Evolutionary conservation across 2,888 invertebrate species (phyloP), one percentile per base, ranked within the genome.

Genomic region (Apomyelois bistriatella): DNA sequence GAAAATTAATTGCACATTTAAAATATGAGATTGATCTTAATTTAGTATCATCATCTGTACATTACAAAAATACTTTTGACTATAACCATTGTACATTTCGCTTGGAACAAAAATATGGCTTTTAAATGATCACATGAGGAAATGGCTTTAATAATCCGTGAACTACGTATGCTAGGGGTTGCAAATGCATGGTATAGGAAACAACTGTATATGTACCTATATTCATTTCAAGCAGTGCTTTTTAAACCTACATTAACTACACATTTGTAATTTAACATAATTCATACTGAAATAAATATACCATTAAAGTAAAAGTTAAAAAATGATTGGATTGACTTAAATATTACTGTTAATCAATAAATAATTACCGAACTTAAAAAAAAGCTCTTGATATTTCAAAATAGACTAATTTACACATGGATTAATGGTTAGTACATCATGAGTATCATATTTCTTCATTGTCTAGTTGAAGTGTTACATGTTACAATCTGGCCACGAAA

Each of bases 21-120:
- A 48, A 46, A 43, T 38, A 47, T 32, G 12, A 37, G 12, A 30
- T 48, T 48, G 22, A 36, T 10, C 16, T 50, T 48, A 30, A 30
- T 38, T 38, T 5, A 36, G n/a, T 22, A 54, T 56, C 42, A 51
- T 16, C 10, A 10, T 41, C 13, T 58, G 54, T 57, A 60, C 58
- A 63, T 62, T 70, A 72, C 61, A 77, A 76, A 76, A 74, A 74
- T 74, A 78, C 61, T 73, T 66, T 64, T 70, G 73, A 73, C 69
- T 74, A 72, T 66, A 67, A 71, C 71, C 68, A 72, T 74, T 83
- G 77, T 82, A 85, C 76, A 76, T 68, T 66, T 70, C 72, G 69
- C 72, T 74, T 66, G 74, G 74, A 83, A 82, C 79, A 75, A 72
- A 76, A 77, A 81, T 87, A 86, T 86, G 88, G 86, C 86, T 80